Evolutionary conservation across 2,113 vertebrate species (phyloP).

Genomic region (Cygnus buccinator): DNA sequence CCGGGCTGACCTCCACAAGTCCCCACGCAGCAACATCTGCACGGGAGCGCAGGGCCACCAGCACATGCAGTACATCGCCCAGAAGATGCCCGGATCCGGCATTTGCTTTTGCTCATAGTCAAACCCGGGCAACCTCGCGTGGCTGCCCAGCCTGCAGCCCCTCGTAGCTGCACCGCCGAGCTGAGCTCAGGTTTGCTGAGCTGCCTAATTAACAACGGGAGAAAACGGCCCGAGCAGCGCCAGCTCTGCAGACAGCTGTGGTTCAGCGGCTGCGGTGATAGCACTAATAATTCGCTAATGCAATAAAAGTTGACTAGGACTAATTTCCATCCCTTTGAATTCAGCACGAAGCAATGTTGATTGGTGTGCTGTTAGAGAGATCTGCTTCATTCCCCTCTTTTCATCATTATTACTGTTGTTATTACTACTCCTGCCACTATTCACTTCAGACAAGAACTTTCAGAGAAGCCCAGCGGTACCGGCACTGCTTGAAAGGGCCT

Average conservation of each 20-base stretch:
- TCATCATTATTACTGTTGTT: too few species aligned
- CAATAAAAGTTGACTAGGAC: not conserved
- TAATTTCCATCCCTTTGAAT: not conserved
- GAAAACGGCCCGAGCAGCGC: not conserved
- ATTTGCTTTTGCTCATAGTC: not conserved
- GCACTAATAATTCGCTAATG: not conserved
- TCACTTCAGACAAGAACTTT: not conserved
- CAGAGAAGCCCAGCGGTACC: not conserved
- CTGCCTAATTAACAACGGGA: not conserved
- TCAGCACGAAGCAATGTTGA: not conserved
- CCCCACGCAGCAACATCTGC: rapidly evolving
- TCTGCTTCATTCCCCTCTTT: not conserved
- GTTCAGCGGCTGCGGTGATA: not conserved
- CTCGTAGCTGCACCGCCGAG: not conserved
- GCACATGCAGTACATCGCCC: rapidly evolving
- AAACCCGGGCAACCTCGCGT: rapidly evolving
- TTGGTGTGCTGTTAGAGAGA: not conserved
- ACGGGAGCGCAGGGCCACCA: not conserved
- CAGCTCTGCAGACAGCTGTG: not conserved
- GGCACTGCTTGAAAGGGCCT: not conserved
- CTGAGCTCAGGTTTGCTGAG: not conserved
- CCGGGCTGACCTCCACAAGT: not conserved
- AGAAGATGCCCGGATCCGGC: not conserved
- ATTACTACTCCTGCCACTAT: not conserved
- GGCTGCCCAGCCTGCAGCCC: not conserved